Evolutionary conservation across 2,797 vertebrate genomes (phyloP), one percentile per base, ranked within the genome.

Genomic region (Choloepus didactylus): DNA sequence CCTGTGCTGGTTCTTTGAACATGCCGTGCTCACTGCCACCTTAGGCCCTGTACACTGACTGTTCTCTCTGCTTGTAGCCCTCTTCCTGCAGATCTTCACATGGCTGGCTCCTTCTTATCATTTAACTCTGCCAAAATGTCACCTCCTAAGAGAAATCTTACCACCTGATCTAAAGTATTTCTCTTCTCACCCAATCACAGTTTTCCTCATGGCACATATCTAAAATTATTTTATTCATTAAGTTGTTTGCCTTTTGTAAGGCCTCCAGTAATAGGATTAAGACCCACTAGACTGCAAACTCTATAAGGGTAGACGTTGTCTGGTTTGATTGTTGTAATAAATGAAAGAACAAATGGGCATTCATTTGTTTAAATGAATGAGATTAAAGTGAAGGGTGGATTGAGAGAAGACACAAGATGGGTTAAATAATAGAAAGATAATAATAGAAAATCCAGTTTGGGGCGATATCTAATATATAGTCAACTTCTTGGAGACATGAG

Each of bases 21-120:
- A 1, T 0, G 0, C 18, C 3, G 1, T 0, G 0, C 18, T 44
- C 31, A 23, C 8, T 27, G 18, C 10, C 25, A 25, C n/a, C 8
- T 4, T 1, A 51, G 35, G 29, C 29, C 44, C 56, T 35, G 6
- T 2, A 19, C 41, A 1, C 3, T n/a, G 86, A 35, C n/a, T 79
- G 3, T 60, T 49, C 21, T 49, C 25, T 83, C 56, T 62, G 23
- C 89, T 66, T 9, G 4, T 10, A 75, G 82, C 12, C 21, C 44
- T 70, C n/a, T 69, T 41, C 64, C n/a, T 69, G 16, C 46, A 41
- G 35, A n/a, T 31, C 69, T 73, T 59, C 59, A 7, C 21, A 66
- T 1, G 7, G 49, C 23, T 23, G 49, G 35, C 38, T 90, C 31
- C 35, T 51, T 31, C n/a, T 51, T n/a, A 41, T 31, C 23, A 9